Conservation (phyloP, 2,888 invertebrate genomes). For the Pomacea canaliculata region DNA sequence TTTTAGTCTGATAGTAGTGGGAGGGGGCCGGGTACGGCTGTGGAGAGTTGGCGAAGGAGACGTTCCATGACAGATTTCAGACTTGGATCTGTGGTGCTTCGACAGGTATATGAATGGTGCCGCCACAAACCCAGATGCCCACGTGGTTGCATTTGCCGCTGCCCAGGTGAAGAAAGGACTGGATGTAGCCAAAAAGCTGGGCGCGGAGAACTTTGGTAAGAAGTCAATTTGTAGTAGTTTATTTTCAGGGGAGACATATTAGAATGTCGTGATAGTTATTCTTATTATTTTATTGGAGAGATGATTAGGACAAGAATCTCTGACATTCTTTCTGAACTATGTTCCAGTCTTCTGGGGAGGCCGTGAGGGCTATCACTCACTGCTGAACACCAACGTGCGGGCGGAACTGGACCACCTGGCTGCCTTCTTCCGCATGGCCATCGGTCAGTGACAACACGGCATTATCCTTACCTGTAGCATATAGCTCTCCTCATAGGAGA, state of each 20-base stretch:
- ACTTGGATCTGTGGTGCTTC: not conserved
- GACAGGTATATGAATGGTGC: conserved; percentile 76
- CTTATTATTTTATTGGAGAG: too few relatives aligned
- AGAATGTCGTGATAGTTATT: too few relatives aligned
- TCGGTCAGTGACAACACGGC: conserved; percentile 63
- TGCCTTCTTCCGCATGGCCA: conserved; percentile 76
- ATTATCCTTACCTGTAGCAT: too few relatives aligned
- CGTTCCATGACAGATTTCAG: too few relatives aligned
- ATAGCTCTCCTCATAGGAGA: too few relatives aligned
- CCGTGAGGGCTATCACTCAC: conserved; percentile 75
- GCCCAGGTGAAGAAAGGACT: conserved; percentile 76
- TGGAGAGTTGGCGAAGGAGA: too few relatives aligned
- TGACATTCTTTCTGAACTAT: too few relatives aligned
- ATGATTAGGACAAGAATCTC: too few relatives aligned
- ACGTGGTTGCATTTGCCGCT: conserved; percentile 75
- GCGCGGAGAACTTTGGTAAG: conserved; percentile 75
- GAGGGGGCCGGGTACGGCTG: too few relatives aligned
- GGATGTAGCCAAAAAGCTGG: conserved; percentile 76
- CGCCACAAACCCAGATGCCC: conserved; percentile 75
- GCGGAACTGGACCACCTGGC: conserved; percentile 77
- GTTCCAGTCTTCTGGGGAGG: conserved; percentile 74
- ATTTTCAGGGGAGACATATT: too few relatives aligned
- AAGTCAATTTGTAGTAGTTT: not conserved
- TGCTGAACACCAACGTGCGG: conserved; percentile 76
- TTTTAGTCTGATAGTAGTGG: too few relatives aligned